Evolutionary conservation across 2,888 invertebrate genomes (phyloP), one percentile per base, ranked within the genome.

Genomic region (Leptinotarsa rubiginosa): DNA sequence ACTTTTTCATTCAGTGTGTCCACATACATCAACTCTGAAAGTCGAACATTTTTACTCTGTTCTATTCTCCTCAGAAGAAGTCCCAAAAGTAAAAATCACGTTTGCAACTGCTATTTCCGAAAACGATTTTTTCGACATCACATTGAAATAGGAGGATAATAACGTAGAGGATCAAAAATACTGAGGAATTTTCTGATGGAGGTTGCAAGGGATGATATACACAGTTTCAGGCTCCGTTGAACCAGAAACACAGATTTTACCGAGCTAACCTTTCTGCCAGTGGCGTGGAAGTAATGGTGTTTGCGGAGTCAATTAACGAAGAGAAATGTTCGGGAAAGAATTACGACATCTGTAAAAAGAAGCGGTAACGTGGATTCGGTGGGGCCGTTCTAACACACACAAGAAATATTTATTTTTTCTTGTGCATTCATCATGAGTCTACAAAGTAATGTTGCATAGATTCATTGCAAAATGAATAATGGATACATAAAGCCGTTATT

Each of bases 211-310:
- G 10, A 62, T 62, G 62, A 62, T 31, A 62, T 62, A 62, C 41
- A 62, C 41, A 31, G 62, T 62, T 62, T 62, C 62, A 62, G 15
- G 62, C 62, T 62, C 41, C 41, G n/a, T 2, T 62, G 62, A n/a
- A 62, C 62, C 13, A 41, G n/a, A 62, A 62, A 41, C n/a, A n/a
- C 62, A 25, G 10, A 62, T 62, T 62, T 62, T 13, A 7, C n/a
- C 15, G 10, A 7, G 41, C 5, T 62, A 62, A 41, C 62, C 62
- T 41, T 25, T 13, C 31, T 15, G n/a, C 41, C 62, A 62, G 62
- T 31, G 62, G 62, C 41, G 62, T 41, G 62, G 13, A 31, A 41
- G 62, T n/a, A 7, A 62, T 62, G 62, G 41, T 62, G 25, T 62
- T 31, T 3, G 15, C 41, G n/a, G 18, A 25, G 16, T 41, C 31